Conservation (phyloP, 2,888 invertebrate genomes). For the Lasioglossum lativentre region DNA sequence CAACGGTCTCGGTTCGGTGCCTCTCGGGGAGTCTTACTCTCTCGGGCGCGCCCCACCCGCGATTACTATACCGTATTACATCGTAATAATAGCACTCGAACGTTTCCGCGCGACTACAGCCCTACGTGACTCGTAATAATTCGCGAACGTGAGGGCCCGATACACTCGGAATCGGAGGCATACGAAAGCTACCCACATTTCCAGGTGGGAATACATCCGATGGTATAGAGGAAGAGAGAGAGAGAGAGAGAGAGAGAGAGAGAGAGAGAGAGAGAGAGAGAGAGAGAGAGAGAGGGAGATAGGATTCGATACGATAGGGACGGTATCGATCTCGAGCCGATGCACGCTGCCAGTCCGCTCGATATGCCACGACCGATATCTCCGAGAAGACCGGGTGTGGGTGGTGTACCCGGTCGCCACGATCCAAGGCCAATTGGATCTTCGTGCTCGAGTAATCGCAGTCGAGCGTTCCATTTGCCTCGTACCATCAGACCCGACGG, state of each 20-base stretch:
- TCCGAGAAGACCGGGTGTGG: constrained; percentile 1
- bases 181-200: constrained; percentile 48
- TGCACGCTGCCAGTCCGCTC: constrained; percentile 22
- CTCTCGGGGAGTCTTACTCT: not conserved
- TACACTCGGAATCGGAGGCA: constrained; percentile 30
- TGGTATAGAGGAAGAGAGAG: not conserved
- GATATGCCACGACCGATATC: constrained; percentile 37
- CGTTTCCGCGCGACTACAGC: constrained; percentile 60
- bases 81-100: constrained; percentile 76
- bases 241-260: too few species aligned
- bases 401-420: constrained; percentile 13
- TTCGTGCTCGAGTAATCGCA: constrained; percentile 47
- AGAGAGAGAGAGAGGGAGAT: not conserved
- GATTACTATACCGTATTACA: constrained; percentile 65
- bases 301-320: constrained; percentile 18
- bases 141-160: constrained; percentile 66
- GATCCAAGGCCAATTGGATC: constrained; percentile 61
- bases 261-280: not conserved
- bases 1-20: not conserved
- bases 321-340: constrained; percentile 45
- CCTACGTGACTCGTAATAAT: constrained; percentile 79
- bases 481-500: constrained; percentile 35
- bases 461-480: constrained; percentile 53
- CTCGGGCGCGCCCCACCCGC: constrained; percentile 16
- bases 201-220: constrained; percentile 35